These are phyloP conservation scores for Graphium colonna DNA, from an alignment of 2,888 invertebrate genomes.

Conservation along the genomic window DNA sequence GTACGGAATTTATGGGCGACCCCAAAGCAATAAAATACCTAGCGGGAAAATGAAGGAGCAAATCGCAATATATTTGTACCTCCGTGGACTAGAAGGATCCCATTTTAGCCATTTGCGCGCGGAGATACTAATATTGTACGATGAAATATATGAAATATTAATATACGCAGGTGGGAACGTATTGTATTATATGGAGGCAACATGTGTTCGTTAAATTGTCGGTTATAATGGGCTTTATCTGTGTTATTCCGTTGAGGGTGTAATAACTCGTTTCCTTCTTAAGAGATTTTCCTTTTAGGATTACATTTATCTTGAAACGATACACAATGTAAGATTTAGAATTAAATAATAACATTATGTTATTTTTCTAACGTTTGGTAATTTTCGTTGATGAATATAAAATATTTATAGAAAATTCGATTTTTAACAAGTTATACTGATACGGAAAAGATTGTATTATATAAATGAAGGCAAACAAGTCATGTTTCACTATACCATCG, in stretches of 20 bases:
- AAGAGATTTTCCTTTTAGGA: no score
- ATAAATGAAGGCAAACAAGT: no score
- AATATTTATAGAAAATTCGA: no score
- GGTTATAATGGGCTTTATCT: conserved; percentile 14
- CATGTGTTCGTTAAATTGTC: conserved; percentile 18
- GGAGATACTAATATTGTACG: conserved; percentile 55
- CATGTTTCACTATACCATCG: no score
- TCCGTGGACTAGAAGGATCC: conserved; percentile 64
- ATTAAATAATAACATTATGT: no score
- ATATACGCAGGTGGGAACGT: conserved; percentile 34
- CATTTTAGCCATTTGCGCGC: conserved; percentile 65
- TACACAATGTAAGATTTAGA: no score
- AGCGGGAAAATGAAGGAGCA: conserved; percentile 78
- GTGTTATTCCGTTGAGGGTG: conserved; percentile 9
- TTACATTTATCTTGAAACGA: no score
- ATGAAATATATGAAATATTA: conserved; percentile 18
- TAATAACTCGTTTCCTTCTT: conserved; percentile 17
- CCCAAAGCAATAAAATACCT: conserved; percentile 79
- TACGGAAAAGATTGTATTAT: no score
- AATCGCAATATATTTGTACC: conserved; percentile 78
- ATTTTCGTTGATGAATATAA: no score
- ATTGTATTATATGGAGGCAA: conserved; percentile 44
- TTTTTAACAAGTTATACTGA: no score
- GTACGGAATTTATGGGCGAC: conserved; percentile 74
- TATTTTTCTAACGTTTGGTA: no score